phyloP scores from a whole-genome alignment of 2,888 invertebrate species.

The Parthenolecanium corni region DNA sequence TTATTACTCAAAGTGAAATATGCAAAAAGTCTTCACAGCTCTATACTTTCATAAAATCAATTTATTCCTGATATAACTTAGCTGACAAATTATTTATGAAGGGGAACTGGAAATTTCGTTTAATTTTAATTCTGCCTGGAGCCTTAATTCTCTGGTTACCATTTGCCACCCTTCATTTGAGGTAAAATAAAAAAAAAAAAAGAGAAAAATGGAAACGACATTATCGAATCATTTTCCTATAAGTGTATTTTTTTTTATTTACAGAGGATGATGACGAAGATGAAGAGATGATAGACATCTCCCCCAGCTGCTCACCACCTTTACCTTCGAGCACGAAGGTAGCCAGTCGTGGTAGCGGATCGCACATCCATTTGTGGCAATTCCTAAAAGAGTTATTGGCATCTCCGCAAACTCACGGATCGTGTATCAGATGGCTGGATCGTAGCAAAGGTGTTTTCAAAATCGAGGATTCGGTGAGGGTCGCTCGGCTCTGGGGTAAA shows the following conservation, averaged over 20 bases:
- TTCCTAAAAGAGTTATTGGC: slow-evolving; percentile 90
- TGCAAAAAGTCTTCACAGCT: too few relatives aligned
- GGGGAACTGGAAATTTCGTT: too few relatives aligned
- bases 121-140: too few relatives aligned
- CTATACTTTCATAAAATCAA: too few relatives aligned
- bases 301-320: not conserved
- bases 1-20: too few relatives aligned
- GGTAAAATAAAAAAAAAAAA: too few relatives aligned
- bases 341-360: slow-evolving; percentile 19
- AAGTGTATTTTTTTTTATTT: not conserved
- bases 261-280: slow-evolving; percentile 25
- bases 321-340: slow-evolving; percentile 8
- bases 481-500: slow-evolving; percentile 95
- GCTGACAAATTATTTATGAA: too few relatives aligned
- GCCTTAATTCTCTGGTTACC: too few relatives aligned
- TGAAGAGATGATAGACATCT: slow-evolving; percentile 20
- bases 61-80: too few relatives aligned
- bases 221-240: too few relatives aligned
- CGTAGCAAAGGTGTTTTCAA: slow-evolving; percentile 91
- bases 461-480: slow-evolving; percentile 94
- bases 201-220: too few relatives aligned
- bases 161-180: too few relatives aligned
- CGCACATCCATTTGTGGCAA: slow-evolving; percentile 95
- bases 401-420: slow-evolving; percentile 76
- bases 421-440: slow-evolving; percentile 95